Evolutionary conservation across 1,140 invertebrate genomes (phyloP).

Genomic region (Leptonema lineaticorne): DNA sequence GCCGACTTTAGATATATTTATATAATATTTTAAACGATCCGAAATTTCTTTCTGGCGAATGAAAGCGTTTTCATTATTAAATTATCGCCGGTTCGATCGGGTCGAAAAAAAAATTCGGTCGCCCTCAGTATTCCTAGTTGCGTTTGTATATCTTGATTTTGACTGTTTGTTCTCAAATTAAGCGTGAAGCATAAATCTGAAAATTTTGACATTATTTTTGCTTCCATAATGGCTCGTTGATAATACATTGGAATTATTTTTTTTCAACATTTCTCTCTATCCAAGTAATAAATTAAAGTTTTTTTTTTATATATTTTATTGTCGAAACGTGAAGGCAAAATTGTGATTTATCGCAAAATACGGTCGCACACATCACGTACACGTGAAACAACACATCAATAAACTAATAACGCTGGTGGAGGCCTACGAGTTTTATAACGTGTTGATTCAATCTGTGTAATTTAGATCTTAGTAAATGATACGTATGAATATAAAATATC

Average conservation of each 20-base stretch:
- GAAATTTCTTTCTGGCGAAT: no score
- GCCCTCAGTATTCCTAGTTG: background rate
- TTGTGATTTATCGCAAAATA: constrained; percentile 1
- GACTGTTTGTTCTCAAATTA: background rate
- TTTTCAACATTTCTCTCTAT: no score
- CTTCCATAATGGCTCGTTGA: background rate
- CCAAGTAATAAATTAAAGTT: constrained; percentile 7
- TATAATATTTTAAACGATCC: no score
- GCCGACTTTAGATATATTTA: no score
- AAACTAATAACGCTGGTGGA: background rate
- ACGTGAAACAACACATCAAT: background rate
- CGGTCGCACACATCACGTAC: background rate
- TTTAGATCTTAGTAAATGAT: background rate
- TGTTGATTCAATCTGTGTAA: constrained; percentile 13
- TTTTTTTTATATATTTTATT: background rate
- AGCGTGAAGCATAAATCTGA: background rate
- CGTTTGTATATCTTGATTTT: background rate
- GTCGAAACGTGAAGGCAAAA: background rate
- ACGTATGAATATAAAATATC: background rate
- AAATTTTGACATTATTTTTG: background rate
- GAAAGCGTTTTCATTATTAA: no score
- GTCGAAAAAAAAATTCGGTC: no score
- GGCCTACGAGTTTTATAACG: background rate
- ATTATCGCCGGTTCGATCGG: no score
- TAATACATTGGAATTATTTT: constrained; percentile 4